Percentiles rank a stretch among this genome's conserved stretches.
phyloP scores from a whole-genome alignment of 2,113 vertebrate species.

The Malurus cyaneus region DNA sequence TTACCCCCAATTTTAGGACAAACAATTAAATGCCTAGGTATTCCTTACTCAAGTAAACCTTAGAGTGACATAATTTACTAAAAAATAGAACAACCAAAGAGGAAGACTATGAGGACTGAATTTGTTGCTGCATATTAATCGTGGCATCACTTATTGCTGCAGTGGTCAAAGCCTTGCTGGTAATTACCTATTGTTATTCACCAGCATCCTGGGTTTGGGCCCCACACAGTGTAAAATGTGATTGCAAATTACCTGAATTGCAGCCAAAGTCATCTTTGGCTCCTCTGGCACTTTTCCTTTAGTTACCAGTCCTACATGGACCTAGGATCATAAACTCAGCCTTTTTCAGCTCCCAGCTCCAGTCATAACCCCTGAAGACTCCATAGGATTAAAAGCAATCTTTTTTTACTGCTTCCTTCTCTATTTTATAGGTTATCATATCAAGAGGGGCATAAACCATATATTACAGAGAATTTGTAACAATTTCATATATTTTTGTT shows the following conservation, averaged over 20 bases:
- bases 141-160: neutral
- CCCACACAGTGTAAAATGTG: neutral
- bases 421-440: neutral
- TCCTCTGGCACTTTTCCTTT: neutral
- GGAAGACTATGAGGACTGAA: neutral
- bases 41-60: neutral
- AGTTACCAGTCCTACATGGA: neutral
- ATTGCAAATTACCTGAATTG: neutral
- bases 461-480: neutral
- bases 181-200: neutral
- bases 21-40: neutral
- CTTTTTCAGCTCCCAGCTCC: neutral
- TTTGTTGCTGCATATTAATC: neutral
- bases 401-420: neutral
- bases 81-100: neutral
- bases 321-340: neutral
- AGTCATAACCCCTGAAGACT: neutral
- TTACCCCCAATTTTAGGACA: neutral
- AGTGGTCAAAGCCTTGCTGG: neutral
- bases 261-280: neutral
- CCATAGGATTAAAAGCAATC: neutral
- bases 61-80: neutral
- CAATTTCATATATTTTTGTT: neutral
- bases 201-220: accelerated
- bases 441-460: neutral